phyloP scores from a whole-genome alignment of 2,888 invertebrate species.

The Ceraclea dissimilis region DNA sequence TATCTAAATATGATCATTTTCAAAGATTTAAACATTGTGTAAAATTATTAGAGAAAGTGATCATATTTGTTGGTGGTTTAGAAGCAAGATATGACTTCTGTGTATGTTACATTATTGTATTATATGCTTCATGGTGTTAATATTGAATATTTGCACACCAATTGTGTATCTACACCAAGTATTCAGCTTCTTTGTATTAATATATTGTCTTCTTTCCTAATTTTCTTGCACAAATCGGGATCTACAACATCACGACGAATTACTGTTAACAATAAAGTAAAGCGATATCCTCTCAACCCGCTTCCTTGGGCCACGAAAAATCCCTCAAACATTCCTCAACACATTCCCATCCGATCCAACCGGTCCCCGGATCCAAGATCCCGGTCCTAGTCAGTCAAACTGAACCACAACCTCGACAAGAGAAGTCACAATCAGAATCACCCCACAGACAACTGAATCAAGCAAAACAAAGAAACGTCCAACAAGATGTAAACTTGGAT shows the following conservation, averaged over 20 bases:
- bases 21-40: too few species aligned
- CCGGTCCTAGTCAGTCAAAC: conserved; percentile 63
- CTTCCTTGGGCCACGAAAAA: too few species aligned
- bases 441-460: conserved; percentile 9
- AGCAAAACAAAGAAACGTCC: background rate
- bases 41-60: too few species aligned
- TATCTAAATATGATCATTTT: too few species aligned
- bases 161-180: background rate
- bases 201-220: background rate
- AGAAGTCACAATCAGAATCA: conserved; percentile 18
- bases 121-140: background rate
- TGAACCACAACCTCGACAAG: conserved; percentile 42
- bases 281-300: conserved; percentile 40
- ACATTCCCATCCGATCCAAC: conserved; percentile 43
- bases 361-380: conserved; percentile 59
- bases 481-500: conserved; percentile 32
- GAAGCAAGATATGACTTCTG: background rate
- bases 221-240: background rate
- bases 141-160: background rate
- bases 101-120: background rate
- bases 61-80: too few species aligned
- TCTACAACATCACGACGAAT: background rate
- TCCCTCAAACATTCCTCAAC: conserved; percentile 37
- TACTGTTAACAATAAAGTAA: background rate
- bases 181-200: background rate